Conservation (phyloP, 2,797 vertebrate genomes). For the Pteronotus mesoamericanus region DNA sequence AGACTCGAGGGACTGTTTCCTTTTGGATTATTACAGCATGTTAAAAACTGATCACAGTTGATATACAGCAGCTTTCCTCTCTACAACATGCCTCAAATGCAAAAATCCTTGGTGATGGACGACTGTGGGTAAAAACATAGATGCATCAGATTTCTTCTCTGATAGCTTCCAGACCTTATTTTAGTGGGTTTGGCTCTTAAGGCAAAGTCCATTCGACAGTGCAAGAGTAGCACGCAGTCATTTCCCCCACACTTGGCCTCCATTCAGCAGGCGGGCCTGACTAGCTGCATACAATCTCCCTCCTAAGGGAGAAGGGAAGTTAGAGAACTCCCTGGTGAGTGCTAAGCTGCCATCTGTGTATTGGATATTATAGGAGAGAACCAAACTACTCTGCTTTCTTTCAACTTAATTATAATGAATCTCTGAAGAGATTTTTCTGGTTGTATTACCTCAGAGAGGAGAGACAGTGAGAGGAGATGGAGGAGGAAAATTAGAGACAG, state of each 20-base stretch:
- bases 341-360: slow-evolving; percentile 18
- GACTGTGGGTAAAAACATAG: slow-evolving; percentile 66
- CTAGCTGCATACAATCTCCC: slow-evolving; percentile 49
- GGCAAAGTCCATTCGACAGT: slow-evolving; percentile 57
- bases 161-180: slow-evolving; percentile 71
- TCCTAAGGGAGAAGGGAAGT: slow-evolving; percentile 47
- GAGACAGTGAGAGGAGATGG: background rate
- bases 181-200: slow-evolving; percentile 63
- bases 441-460: background rate
- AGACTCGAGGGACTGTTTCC: slow-evolving; percentile 53
- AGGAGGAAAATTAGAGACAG: background rate
- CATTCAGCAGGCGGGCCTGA: slow-evolving; percentile 57
- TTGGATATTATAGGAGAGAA: slow-evolving; percentile 20
- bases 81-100: slow-evolving; percentile 64
- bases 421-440: background rate
- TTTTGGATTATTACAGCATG: slow-evolving; percentile 61
- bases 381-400: slow-evolving; percentile 44
- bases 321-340: slow-evolving; percentile 32
- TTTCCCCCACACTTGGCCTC: slow-evolving; percentile 62
- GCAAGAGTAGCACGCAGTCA: slow-evolving; percentile 62
- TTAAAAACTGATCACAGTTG: slow-evolving; percentile 64
- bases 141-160: slow-evolving; percentile 69
- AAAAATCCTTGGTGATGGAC: slow-evolving; percentile 70
- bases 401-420: slow-evolving; percentile 57
- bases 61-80: slow-evolving; percentile 71